Base-by-base conservation (phyloP, 1,140 invertebrate species). In the Drosophila nigromelanica region DNA sequence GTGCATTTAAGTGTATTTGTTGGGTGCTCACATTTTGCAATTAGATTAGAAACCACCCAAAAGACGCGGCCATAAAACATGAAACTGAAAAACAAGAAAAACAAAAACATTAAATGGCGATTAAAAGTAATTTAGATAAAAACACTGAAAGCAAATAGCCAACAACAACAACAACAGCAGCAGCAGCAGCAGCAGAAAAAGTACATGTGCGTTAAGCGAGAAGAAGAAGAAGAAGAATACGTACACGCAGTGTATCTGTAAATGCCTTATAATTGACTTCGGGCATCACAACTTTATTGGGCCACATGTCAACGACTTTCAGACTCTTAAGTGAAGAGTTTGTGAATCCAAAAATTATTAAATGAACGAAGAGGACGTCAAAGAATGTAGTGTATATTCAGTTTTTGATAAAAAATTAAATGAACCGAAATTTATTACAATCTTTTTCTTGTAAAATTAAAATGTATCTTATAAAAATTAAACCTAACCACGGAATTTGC, bases 61-160 rank as follows among this genome's bases (percentile, higher is more conserved):
- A 86, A 86, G 78, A 86, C 74, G 78, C 73, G 59, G 78, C 73
- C 81, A 86, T 86, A 87, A 87, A 85, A 85, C 73, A 76, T 56
- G 61, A 73, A 63, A 71, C 71, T 61, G 51, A 50, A 60, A 77
- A 85, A 67, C 81, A 86, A 87, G 74, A 76, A 86, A 86, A 89
- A 87, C 82, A 87, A 87, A 89, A 87, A 87, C 83, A 87, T 87
- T 89, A 87, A 87, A 89, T 87, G 82, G 79, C 79, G 82, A 87
- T 87, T 87, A 89, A 87, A 87, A 89, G 82, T 87, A 87, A 87
- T 87, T 87, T 87, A 87, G 82, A 87, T 87, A 87, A 87, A 87
- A 89, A 89, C 69, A 51, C 54, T 73, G 52, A 51, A 77, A 77
- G 67, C 58, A 63, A 54, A 66, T 51, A 80, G 56, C 30, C 55